Base-by-base conservation (phyloP, 2,888 invertebrate species). In the Salpingus planirostris region DNA sequence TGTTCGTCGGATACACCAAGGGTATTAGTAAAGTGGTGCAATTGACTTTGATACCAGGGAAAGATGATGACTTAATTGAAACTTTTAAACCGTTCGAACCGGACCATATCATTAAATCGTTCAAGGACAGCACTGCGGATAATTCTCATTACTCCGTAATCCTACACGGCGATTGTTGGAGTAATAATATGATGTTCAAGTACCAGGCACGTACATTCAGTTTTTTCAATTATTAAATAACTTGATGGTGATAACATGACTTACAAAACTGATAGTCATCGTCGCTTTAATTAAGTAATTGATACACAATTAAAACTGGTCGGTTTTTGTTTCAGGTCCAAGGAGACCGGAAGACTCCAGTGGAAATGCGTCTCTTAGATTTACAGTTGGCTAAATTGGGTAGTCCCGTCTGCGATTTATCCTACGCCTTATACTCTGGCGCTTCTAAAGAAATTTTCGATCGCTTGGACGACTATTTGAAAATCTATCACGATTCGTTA, bases 351-450 rank as follows among this genome's bases (percentile, higher is more conserved):
- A 24, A 15, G 10, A 22, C 12, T 11, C 13, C 10, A 28, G n/a
- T 21, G 13, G 15, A 42, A 35, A 34, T 54, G 14, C 31, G 47
- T 13, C 29, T 56, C 1, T 24, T 57, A n/a, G 57, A 57, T 24
- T 54, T 47, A 30, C 57, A 57, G 36, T 11, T 51, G 6, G 10
- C 38, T n/a, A 37, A 40, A 27, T 28, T 36, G 4, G 47, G 40
- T 2, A 44, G 49, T 13, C 55, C 56, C 1, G 55, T 50, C 2
- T 36, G 44, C 15, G 64, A 64, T 33, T 29, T 64, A 21, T 42
- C 54, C 2, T 61, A 63, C 36, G 49, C 54, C 39, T 42, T 64
- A 6, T 60, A 55, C 33, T 53, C 54, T 2, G 55, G 55, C 15
- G 49, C 51, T 5, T 40, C 49, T 2, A 51, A 50, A 25, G 45